phyloP scores from a whole-genome alignment of 2,888 invertebrate species.

The Altica lythri region DNA sequence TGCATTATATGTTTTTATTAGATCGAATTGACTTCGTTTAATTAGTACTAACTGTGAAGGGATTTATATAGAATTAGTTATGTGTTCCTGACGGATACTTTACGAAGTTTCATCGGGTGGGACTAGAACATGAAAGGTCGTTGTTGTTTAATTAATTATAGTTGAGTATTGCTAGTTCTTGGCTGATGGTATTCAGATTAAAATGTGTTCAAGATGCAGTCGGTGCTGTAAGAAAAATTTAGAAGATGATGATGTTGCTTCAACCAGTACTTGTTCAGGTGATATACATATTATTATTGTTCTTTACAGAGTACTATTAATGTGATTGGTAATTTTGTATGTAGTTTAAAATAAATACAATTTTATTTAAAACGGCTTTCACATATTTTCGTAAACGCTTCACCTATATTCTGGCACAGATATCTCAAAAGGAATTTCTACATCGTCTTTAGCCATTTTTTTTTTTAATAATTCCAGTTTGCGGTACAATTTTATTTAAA shows the following conservation, averaged over 20 bases:
- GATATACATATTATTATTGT: no score
- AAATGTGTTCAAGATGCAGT: conserved; percentile 57
- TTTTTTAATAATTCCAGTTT: no score
- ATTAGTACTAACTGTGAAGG: conserved; percentile 10
- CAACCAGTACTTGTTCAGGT: conserved; percentile 56
- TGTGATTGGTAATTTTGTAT: no score
- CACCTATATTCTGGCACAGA: no score
- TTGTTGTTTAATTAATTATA: background rate
- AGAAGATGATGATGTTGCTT: conserved; percentile 52
- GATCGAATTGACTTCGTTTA: background rate
- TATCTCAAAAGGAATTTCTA: no score
- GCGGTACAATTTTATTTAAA: no score
- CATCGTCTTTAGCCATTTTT: no score
- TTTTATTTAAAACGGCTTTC: no score
- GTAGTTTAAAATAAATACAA: no score
- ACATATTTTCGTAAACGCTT: no score
- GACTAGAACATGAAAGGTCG: conserved; percentile 1
- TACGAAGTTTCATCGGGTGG: background rate
- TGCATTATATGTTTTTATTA: background rate
- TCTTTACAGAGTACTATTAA: no score
- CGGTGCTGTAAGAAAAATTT: conserved; percentile 53
- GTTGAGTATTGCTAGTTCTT: background rate
- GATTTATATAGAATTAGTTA: conserved; percentile 6
- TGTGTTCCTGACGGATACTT: conserved; percentile 16
- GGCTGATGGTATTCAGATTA: no score